Percentiles rank a stretch among this genome's conserved stretches.
Conservation (phyloP, 2,113 vertebrate genomes). For the Zootoca vivipara region DNA sequence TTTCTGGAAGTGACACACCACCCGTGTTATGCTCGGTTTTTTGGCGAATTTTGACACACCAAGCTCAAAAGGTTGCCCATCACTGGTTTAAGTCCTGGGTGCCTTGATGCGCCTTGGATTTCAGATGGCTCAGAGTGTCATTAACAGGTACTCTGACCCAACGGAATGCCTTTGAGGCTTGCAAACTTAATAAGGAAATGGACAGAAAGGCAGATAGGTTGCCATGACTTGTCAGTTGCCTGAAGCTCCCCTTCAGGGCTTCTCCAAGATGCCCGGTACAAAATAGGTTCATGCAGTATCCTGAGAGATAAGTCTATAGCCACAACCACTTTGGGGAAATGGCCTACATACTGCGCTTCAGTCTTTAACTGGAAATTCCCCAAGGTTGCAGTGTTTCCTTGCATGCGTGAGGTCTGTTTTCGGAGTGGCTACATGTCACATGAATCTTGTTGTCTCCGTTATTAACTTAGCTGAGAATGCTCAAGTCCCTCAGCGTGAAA, state of each 20-base stretch:
- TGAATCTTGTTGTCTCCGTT: constrained; percentile 11
- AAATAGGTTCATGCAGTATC: neutral
- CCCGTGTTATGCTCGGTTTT: no score
- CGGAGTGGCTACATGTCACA: neutral
- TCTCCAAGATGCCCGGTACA: neutral
- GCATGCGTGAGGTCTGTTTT: neutral
- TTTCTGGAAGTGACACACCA: no score
- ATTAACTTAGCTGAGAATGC: neutral
- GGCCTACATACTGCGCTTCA: neutral
- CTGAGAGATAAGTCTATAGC: constrained; percentile 25
- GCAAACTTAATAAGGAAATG: rapidly evolving
- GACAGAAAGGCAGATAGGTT: rapidly evolving
- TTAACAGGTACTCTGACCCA: neutral
- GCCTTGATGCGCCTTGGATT: neutral
- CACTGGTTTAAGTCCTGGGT: no score
- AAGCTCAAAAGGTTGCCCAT: no score
- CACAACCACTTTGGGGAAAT: neutral
- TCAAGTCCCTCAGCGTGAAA: neutral
- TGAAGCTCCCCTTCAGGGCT: constrained; percentile 7
- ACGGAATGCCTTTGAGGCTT: neutral
- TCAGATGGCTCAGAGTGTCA: neutral
- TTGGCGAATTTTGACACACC: no score
- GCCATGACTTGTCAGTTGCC: neutral
- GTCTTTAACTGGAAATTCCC: constrained; percentile 1
- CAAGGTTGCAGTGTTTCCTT: neutral